phyloP scores from a whole-genome alignment of 2,797 vertebrate species.

The Lates japonicus region DNA sequence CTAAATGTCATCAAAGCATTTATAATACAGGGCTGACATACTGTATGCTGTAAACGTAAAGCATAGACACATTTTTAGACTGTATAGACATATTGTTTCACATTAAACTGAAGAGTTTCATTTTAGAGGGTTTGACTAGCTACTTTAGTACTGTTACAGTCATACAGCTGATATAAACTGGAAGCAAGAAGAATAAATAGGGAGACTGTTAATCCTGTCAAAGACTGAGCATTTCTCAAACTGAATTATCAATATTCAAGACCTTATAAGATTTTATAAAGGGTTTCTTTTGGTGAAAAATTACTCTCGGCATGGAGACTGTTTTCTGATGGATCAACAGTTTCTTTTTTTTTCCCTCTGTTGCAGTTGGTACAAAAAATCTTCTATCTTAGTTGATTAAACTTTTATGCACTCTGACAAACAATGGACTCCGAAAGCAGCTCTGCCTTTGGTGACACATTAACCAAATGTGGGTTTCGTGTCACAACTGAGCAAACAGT shows the following conservation, averaged over 20 bases:
- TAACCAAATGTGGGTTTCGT: background rate
- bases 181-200: background rate
- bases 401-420: background rate
- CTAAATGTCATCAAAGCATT: background rate
- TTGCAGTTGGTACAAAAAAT: background rate
- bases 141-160: background rate
- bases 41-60: background rate
- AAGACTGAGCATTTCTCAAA: background rate
- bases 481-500: background rate
- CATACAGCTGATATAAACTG: background rate
- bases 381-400: background rate
- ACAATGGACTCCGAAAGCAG: background rate
- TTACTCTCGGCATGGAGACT: too few relatives aligned
- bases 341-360: background rate
- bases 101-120: background rate
- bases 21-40: background rate
- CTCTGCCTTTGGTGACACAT: slow-evolving; percentile 9
- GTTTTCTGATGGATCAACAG: background rate
- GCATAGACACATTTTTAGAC: background rate
- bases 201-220: background rate
- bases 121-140: background rate
- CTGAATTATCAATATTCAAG: slow-evolving; percentile 8
- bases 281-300: slow-evolving; percentile 1
- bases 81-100: too few relatives aligned
- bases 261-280: background rate